Conservation (phyloP, 1,140 invertebrate genomes). For the Monomorium pharaonis region DNA sequence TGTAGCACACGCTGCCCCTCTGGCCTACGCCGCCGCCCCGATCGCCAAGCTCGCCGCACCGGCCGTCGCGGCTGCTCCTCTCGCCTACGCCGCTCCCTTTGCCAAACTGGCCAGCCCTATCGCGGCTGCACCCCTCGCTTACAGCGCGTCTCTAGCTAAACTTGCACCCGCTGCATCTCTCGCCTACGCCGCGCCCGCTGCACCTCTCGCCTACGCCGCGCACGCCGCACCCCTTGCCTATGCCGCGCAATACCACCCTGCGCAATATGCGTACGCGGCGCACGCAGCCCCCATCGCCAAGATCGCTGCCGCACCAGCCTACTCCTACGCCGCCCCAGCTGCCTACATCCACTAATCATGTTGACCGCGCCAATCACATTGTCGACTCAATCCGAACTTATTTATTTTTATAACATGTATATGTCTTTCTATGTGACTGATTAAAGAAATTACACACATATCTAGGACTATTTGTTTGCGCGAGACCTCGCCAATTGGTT, state of each 20-base stretch:
- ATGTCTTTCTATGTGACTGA: slow-evolving; percentile 58
- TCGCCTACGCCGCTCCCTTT: slow-evolving; percentile 32
- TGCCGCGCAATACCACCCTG: slow-evolving; percentile 56
- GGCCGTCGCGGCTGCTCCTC: slow-evolving; percentile 22
- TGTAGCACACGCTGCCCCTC: slow-evolving; percentile 44
- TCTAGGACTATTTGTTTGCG: slow-evolving; percentile 3
- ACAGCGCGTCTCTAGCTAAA: slow-evolving; percentile 45
- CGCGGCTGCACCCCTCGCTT: slow-evolving; percentile 50
- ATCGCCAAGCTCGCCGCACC: slow-evolving; percentile 13
- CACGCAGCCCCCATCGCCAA: slow-evolving; percentile 56
- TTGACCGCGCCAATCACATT: slow-evolving; percentile 44
- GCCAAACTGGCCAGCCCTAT: background rate
- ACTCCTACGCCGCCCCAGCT: slow-evolving; percentile 40
- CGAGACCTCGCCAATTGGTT: background rate
- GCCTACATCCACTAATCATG: slow-evolving; percentile 64
- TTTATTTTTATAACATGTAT: slow-evolving; percentile 68
- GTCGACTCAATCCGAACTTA: slow-evolving; percentile 70
- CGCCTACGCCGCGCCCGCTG: slow-evolving; percentile 34
- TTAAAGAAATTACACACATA: slow-evolving; percentile 66
- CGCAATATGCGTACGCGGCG: slow-evolving; percentile 53
- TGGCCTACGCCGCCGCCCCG: slow-evolving; percentile 67
- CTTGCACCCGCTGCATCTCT: slow-evolving; percentile 24
- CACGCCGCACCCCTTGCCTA: slow-evolving; percentile 61
- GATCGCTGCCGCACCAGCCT: slow-evolving; percentile 49
- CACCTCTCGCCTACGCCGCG: slow-evolving; percentile 38